Conservation (phyloP, 2,797 vertebrate species). For the Falco columbarius region DNA sequence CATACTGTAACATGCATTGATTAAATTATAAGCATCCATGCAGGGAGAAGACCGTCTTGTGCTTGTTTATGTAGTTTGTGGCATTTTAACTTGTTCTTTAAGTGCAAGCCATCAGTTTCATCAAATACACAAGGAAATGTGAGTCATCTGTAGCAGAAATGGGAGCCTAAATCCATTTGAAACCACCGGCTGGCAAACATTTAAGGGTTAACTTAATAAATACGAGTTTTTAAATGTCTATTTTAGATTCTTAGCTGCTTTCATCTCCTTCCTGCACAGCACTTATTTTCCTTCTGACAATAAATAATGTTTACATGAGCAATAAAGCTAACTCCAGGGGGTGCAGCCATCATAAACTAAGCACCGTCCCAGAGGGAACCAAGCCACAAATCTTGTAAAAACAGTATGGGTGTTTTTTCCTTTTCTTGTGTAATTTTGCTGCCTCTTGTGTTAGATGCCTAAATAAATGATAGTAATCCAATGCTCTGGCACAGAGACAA, state of each 20-base stretch:
- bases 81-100: background rate
- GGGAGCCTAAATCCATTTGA: background rate
- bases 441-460: background rate
- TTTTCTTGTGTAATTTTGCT: background rate
- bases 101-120: background rate
- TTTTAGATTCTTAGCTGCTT: constrained; percentile 12
- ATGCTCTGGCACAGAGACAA: background rate
- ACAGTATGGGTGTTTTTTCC: background rate
- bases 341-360: background rate
- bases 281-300: background rate
- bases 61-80: background rate
- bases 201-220: constrained; percentile 17
- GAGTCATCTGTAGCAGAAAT: background rate
- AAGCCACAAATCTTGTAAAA: background rate
- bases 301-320: constrained; percentile 19
- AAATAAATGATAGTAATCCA: background rate
- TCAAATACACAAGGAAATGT: background rate
- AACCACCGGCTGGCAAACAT: background rate
- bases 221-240: background rate
- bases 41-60: background rate
- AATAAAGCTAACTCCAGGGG: constrained; percentile 33
- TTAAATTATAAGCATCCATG: background rate
- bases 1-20: background rate
- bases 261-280: constrained; percentile 19
- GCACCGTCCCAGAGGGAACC: background rate